phyloP scores from a whole-genome alignment of 2,113 vertebrate species.

The human (Homo sapiens) region GRCh38 chr7:104454001-104454500 shows the following conservation, averaged over 20 bases:
- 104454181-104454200: background rate
- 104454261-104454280: rapidly evolving
- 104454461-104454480: background rate
- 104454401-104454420: background rate
- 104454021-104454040: no score
- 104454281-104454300: background rate
- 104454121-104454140: background rate
- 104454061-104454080: background rate
- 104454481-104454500: background rate
- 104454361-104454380: background rate
- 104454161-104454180: background rate
- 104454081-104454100: background rate
- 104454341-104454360: background rate
- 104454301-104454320: background rate
- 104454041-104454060: background rate
- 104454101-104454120: background rate
- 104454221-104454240: background rate
- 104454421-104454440: background rate
- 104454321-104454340: background rate
- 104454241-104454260: background rate
- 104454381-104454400: background rate
- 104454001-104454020: no score
- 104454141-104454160: background rate
- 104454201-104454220: background rate
- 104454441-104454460: background rate